These are phyloP conservation scores for Volucella zonaria DNA, from an alignment of 2,888 invertebrate genomes.

Conservation along the genomic window DNA sequence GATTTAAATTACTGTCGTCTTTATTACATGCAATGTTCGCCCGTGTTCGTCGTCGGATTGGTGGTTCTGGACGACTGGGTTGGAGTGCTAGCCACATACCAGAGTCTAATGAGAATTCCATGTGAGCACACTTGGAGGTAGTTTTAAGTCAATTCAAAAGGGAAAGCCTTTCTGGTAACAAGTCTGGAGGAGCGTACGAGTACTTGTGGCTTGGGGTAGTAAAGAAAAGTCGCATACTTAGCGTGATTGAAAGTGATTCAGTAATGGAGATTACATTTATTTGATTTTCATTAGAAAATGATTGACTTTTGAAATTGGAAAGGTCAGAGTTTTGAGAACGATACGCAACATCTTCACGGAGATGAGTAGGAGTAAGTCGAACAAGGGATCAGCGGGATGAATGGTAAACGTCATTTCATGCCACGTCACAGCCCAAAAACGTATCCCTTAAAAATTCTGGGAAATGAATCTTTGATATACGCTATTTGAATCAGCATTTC, in stretches of 20 bases:
- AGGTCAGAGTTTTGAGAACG: too few species aligned
- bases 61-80: slow-evolving; percentile 46
- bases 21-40: slow-evolving; percentile 59
- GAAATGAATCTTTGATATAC: too few species aligned
- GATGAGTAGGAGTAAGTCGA: too few species aligned
- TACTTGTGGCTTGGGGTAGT: not conserved
- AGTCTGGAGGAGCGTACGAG: not conserved
- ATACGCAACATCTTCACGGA: too few species aligned
- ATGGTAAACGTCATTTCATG: too few species aligned
- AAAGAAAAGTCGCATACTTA: not conserved
- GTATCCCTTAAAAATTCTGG: too few species aligned
- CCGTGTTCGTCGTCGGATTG: slow-evolving; percentile 25
- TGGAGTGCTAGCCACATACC: slow-evolving; percentile 60
- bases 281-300: slow-evolving; percentile 14
- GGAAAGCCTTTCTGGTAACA: slow-evolving; percentile 2
- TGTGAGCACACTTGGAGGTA: slow-evolving; percentile 52
- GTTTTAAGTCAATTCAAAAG: slow-evolving; percentile 36
- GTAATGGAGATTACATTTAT: slow-evolving; percentile 33
- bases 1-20: slow-evolving; percentile 75
- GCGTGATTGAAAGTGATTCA: slow-evolving; percentile 49
- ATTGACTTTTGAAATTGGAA: not conserved
- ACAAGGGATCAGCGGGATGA: too few species aligned
- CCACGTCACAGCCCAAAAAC: too few species aligned
- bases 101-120: slow-evolving; percentile 58
- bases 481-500: too few species aligned